Base-by-base conservation (phyloP, 2,113 vertebrate species). In the Phycodurus eques region DNA sequence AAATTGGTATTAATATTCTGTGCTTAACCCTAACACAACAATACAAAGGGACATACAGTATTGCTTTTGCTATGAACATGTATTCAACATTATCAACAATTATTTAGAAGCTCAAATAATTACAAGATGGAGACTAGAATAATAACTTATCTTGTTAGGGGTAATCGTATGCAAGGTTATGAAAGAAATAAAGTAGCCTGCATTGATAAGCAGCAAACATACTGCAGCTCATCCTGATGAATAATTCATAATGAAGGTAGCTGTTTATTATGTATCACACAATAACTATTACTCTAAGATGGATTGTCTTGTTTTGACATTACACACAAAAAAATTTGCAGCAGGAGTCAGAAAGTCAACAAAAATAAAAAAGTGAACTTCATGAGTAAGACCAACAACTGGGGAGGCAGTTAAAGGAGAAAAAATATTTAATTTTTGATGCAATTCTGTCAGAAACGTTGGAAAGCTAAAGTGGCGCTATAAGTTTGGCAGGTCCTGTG, bases 191-290 rank as follows among this genome's bases (percentile, higher is more conserved):
- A 67, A 43, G 15, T 31, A 43, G 76, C 47, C 15, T 54, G 42
- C 35, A 43, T 33, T 62, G 54, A 75, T 67, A 47, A 47, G 53
- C 71, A 79, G 46, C 35, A 72, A 72, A 77, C 77, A 73, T 19
- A 20, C 20, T 20, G 43, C 1, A 31, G 57, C 43, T 77, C n/a
- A 22, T 73, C 15, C 19, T 4, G 0, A 0, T 78, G 72, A 88
- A 80, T 75, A 54, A 79, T 83, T 72, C 66, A 77, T 74, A 42
- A 65, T 4, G 44, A 12, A 60, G n/a, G 79, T 35, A 80, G 62
- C 47, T 51, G 22, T 51, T 66, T 68, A 49, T 72, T 75, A 72
- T 66, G 64, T 66, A 31, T 47, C 43, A 71, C 63, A 69, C 59
- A 71, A 70, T 9, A 62, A 46, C 35, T 46, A 0, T 19, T 47